Evolutionary conservation across 2,888 invertebrate species (phyloP), one percentile per base, ranked within the genome.

Genomic region (Acronicta aceris): DNA sequence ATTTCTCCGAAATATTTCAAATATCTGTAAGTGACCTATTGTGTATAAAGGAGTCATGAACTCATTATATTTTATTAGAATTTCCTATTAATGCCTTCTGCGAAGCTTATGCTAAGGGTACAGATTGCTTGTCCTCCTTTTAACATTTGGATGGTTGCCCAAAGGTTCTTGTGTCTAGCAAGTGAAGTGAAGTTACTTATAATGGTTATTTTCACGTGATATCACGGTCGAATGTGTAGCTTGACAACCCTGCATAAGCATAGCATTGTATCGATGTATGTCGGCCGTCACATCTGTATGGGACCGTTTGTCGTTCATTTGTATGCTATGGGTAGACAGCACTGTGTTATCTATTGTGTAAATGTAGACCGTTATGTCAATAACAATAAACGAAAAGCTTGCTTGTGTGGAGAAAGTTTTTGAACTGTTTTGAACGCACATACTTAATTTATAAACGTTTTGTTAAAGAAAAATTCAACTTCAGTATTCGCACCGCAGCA

Each of bases 301-400:
- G 69, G 75, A 84, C 87, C 80, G 86, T 87, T 88, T 81, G 83
- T 79, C 76, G 82, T 81, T 72, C 81, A 87, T 91, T 89, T 88
- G 89, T 91, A 89, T 90, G 87, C 89, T 78, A 75, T 74, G 74
- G 48, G 60, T 64, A 82, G 80, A 73, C 71, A 70, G 63, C 61
- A 56, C 62, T 68, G 65, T 81, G 86, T 89, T 91, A 89, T 90
- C 88, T 89, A 86, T 89, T 89, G 89, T 91, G 86, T 88, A 72
- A 83, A 89, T 87, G 86, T 85, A 76, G 79, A 83, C 86, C 82
- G 86, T 82, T 84, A 84, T 84, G 86, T 82, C 83, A 83, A 86
- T 86, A 86, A 83, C 78, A 82, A 82, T 80, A 77, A 71, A 59
- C 55, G 52, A 58, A 38, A 50, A 42, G 52, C 21, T 58, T 67